Percentiles rank a stretch among this genome's conserved stretches.
Evolutionary conservation across 1,140 invertebrate species (phyloP).

Genomic region (Leptinotarsa lineolata): DNA sequence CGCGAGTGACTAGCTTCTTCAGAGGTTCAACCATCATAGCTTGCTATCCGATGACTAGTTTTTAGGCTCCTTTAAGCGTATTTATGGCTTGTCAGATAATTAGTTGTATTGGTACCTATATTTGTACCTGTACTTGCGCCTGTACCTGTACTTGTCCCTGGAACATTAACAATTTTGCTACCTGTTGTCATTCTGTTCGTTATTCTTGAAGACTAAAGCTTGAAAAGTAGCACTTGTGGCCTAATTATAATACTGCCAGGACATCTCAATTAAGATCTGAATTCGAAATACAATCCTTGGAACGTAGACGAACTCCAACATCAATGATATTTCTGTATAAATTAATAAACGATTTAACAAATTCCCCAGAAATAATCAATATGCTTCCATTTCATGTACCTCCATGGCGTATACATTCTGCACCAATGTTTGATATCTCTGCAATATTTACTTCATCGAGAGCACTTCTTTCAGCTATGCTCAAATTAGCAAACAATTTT

Average conservation of each 20-base stretch:
- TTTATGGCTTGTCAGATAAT: no score
- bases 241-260: constrained; percentile 7
- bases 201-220: no score
- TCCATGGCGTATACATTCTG: background rate
- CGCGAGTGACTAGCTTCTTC: no score
- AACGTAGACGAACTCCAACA: constrained; percentile 3
- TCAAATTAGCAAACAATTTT: constrained; percentile 7
- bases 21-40: no score
- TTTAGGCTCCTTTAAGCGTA: no score
- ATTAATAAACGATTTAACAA: background rate
- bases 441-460: background rate
- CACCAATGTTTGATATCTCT: constrained; percentile 8
- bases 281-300: background rate
- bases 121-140: no score
- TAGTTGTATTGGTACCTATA: no score
- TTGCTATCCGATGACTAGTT: no score
- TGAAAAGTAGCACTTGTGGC: background rate
- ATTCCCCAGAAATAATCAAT: background rate
- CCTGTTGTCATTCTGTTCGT: no score
- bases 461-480: constrained; percentile 1
- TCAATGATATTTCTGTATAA: constrained; percentile 3
- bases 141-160: no score
- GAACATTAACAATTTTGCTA: no score
- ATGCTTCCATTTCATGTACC: background rate
- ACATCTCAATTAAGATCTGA: background rate